Base-by-base conservation (phyloP, 2,113 vertebrate genomes). In the Zingel zingel region DNA sequence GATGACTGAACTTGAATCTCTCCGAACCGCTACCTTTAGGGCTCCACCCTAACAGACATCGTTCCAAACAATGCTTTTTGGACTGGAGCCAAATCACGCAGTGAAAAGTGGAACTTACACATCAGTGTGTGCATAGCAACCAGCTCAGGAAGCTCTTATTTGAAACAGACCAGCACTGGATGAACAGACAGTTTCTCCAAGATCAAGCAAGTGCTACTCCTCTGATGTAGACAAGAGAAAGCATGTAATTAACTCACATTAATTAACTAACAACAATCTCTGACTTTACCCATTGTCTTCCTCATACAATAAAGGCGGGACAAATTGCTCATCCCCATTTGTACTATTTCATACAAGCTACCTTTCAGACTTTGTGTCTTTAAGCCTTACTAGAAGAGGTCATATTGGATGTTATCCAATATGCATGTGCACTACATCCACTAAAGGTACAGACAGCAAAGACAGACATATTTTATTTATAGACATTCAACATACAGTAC, bases 1-100 rank as follows among this genome's bases (percentile, higher is more conserved):
- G 81, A 83, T 74, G 85, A 91, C 74, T 81, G 76, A 91, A 87
- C 83, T 79, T 11, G 36, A 72, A 71, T 79, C 64, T 74, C 59
- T 77, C 23, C 1, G 50, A 88, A 73, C 74, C 57, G 43, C 27
- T 72, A 65, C 69, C 65, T 74, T 81, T n/a, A 77, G 63, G 72
- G 79, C 68, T 91, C 76, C 81, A 75, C 73, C 80, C 79, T 81
- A 50, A 84, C 70, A 77, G 53, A 81, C 62, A 45, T 64, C 61
- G 25, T 81, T 67, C 66, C 62, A 82, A 88, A 89, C 77, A 88
- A 79, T 58, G 62, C 48, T 56, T 56, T 47, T 79, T 43, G 63
- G 74, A 82, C 54, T 63, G 27, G 11, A 89, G 76, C 75, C 77
- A 78, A 74, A 82, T 74, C 36, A 58, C 5, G 1, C 54, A 23